Evolutionary conservation across 2,113 vertebrate genomes (phyloP), one percentile per base, ranked within the genome.

Genomic region (Aix galericulata): DNA sequence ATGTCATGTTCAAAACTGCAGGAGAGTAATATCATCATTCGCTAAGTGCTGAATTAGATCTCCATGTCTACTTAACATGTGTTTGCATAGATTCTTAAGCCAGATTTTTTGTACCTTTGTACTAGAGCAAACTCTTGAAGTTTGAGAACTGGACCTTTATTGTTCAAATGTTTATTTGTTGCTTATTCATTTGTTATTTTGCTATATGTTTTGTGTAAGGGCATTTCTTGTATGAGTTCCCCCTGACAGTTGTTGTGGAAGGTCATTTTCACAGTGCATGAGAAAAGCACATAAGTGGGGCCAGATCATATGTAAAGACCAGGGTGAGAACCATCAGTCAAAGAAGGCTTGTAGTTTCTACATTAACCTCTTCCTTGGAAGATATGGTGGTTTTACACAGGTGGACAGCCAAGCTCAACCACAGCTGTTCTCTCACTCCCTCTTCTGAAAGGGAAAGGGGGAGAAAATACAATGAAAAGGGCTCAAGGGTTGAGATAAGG

Each of bases 111-210:
- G 23, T 72, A 62, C 29, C 38, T 74, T 40, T 40, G 40, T 23
- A 13, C 11, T 82, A 38, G 9, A 83, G 25, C 1, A 80, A 89
- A n/a, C 15, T 17, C 16, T 31, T 34, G 23, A 74, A 22, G 2
- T 60, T 38, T 67, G 32, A 77, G n/a, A 88, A 56, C 2, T 0
- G 4, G 25, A 3, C 1, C 4, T 77, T n/a, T 71, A 6, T 66
- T 75, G 6, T 15, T 40, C 13, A 40, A 31, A 15, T 20, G 2
- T 59, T 56, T 59, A 29, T 46, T 75, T 82, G 7, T 18, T 73
- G 2, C 34, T 62, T 63, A 58, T 21, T 2, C 2, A 3, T 50
- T 12, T 11, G 3, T 82, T n/a, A 40, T 86, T 88, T 79, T 85
- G 1, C 12, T 72, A 13, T 11, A 8, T 17, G 4, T 3, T 84